Percentiles rank a stretch among this genome's conserved stretches.
These are phyloP conservation scores for Mormyrops boulengeri DNA, from an alignment of 2,797 vertebrate species.

Conservation along the genomic window DNA sequence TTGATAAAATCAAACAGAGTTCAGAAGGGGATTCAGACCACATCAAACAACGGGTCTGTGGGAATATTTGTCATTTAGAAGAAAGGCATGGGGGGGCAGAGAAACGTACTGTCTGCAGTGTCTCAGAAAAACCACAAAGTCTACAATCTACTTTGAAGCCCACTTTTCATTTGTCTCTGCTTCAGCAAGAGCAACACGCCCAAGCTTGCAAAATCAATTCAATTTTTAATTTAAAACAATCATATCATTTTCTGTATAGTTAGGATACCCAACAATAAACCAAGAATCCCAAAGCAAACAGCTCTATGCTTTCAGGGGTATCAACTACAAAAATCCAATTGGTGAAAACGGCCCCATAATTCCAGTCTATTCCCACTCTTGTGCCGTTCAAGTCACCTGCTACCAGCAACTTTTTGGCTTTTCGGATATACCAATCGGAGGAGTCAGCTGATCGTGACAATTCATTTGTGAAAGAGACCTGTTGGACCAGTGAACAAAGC, in stretches of 20 bases:
- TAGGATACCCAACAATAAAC: background rate
- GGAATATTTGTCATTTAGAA: background rate
- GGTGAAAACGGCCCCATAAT: background rate
- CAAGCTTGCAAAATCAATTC: background rate
- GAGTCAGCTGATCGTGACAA: background rate
- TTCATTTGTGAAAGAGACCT: background rate
- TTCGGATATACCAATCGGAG: background rate
- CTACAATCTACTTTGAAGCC: background rate
- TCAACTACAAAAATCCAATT: background rate
- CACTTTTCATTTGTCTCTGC: background rate
- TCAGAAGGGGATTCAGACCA: conserved; percentile 2
- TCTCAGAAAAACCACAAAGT: background rate
- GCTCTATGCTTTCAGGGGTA: background rate
- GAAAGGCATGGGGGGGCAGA: background rate
- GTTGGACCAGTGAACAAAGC: background rate
- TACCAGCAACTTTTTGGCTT: background rate
- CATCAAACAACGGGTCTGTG: background rate
- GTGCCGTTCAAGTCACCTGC: background rate
- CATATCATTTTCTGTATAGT: background rate
- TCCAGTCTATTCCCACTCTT: background rate
- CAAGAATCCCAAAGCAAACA: background rate
- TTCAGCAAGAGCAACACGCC: background rate
- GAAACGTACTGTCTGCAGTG: background rate
- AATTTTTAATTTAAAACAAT: background rate
- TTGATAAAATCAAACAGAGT: conserved; percentile 11